Percentiles rank a stretch among this genome's conserved stretches.
phyloP scores from a whole-genome alignment of 2,888 invertebrate genomes.

The Rotaria sp. region DNA sequence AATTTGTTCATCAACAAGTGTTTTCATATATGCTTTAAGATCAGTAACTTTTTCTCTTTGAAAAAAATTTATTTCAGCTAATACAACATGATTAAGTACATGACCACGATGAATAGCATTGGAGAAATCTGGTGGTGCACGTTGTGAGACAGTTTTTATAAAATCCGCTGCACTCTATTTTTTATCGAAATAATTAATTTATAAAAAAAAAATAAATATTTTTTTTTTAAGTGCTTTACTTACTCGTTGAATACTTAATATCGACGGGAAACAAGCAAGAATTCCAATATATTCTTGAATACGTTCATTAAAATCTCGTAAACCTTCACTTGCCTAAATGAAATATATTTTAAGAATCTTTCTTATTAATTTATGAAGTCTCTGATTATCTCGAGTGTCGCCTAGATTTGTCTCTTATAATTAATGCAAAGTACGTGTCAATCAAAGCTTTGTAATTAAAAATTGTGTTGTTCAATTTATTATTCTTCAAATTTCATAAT shows the following conservation, averaged over 20 bases:
- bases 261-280: not conserved
- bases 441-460: too few species aligned
- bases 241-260: slow-evolving; percentile 6
- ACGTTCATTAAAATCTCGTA: not conserved
- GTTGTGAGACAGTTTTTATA: not conserved
- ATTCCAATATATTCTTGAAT: slow-evolving; percentile 20
- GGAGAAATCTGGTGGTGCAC: not conserved
- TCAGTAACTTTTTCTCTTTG: slow-evolving; percentile 39
- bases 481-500: too few species aligned
- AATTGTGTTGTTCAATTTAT: too few species aligned
- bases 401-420: too few species aligned
- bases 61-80: slow-evolving; percentile 40
- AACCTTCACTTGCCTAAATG: not conserved
- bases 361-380: too few species aligned
- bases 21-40: slow-evolving; percentile 34
- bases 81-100: slow-evolving; percentile 35
- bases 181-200: not conserved
- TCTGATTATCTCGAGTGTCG: too few species aligned
- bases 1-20: slow-evolving; percentile 35
- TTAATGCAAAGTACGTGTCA: too few species aligned
- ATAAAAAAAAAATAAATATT: not conserved
- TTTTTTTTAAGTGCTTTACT: not conserved
- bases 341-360: not conserved
- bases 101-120: slow-evolving; percentile 8
- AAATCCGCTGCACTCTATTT: not conserved